Base-by-base conservation (phyloP, 2,113 vertebrate species). In the Paedocypris sp. region DNA sequence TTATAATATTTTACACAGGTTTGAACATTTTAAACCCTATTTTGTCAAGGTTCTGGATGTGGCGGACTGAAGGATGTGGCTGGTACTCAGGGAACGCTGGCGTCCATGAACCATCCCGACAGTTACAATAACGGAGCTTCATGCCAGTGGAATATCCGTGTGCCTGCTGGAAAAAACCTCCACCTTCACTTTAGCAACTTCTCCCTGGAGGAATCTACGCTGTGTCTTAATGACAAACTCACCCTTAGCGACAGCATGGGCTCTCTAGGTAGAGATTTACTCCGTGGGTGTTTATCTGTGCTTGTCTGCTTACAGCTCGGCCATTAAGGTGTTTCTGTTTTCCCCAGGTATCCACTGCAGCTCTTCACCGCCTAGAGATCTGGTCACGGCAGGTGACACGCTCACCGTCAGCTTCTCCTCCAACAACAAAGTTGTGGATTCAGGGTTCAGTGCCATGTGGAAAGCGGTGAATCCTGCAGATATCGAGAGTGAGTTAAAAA, bases 81-180 rank as follows among this genome's bases (percentile, higher is more conserved):
- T 10, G 79, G 75, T 16, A 49, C 52, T 20, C n/a, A 6, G 4
- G 81, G 84, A 54, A 74, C 18, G 0, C 5, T 85, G 45, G 73
- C 80, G 39, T 82, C 84, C 9, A 82, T 83, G 80, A 66, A 72
- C 47, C 69, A 70, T 57, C 83, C 84, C 11, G 51, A 43, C 39
- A 67, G 59, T 73, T 87, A 87, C 64, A 68, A 31, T 51, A 87
- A 81, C 66, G 62, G 68, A 36, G 81, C 78, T n/a, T 62, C 2
- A n/a, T 86, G 87, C 60, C 64, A 74, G 53, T 87, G 85, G 85
- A 81, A 74, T 67, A 83, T 88, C 67, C 63, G 7, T 12, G 84
- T 68, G 4, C 72, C 83, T 4, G 16, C 8, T 0, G 85, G 81
- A 29, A 79, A 83, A 75, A 47, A 79, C 36, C 73, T 88, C 39